These are phyloP conservation scores for Spilosoma lubricipeda DNA, from an alignment of 2,888 invertebrate genomes.

Conservation along the genomic window DNA sequence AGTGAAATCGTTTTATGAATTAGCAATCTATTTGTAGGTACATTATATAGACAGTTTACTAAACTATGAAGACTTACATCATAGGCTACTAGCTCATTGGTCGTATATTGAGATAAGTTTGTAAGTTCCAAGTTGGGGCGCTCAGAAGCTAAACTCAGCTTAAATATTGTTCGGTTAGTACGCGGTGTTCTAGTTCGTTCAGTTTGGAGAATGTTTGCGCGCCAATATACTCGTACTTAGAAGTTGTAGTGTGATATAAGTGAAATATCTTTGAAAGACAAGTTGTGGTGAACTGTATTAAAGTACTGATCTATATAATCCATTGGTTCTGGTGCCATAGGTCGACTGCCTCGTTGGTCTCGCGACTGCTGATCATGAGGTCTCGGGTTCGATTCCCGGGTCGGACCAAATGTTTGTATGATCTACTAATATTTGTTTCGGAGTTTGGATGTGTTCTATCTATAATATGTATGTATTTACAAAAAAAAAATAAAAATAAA, in stretches of 20 bases:
- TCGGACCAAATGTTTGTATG: too few species aligned
- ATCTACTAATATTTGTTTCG: too few species aligned
- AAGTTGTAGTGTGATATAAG: slow-evolving; percentile 7
- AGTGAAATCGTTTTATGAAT: background rate
- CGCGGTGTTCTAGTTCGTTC: slow-evolving; percentile 15
- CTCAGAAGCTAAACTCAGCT: slow-evolving; percentile 33
- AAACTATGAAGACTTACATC: background rate
- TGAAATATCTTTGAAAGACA: slow-evolving; percentile 3
- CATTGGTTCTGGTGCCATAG: background rate
- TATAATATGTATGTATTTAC: too few species aligned
- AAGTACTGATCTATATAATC: background rate
- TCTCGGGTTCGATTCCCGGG: too few species aligned
- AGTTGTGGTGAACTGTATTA: background rate
- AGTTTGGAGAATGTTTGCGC: slow-evolving; percentile 15
- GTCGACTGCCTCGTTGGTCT: too few species aligned
- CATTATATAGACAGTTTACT: background rate
- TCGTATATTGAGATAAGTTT: slow-evolving; percentile 67
- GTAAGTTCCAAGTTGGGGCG: slow-evolving; percentile 56
- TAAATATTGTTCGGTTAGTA: slow-evolving; percentile 21
- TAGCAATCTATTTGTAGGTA: background rate
- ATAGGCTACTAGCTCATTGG: slow-evolving; percentile 40
- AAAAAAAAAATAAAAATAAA: too few species aligned
- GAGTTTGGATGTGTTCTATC: too few species aligned
- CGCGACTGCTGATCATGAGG: too few species aligned
- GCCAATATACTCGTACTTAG: slow-evolving; percentile 7